Conservation (phyloP, 2,888 invertebrate genomes). For the Tromatobia lineatoria region DNA sequence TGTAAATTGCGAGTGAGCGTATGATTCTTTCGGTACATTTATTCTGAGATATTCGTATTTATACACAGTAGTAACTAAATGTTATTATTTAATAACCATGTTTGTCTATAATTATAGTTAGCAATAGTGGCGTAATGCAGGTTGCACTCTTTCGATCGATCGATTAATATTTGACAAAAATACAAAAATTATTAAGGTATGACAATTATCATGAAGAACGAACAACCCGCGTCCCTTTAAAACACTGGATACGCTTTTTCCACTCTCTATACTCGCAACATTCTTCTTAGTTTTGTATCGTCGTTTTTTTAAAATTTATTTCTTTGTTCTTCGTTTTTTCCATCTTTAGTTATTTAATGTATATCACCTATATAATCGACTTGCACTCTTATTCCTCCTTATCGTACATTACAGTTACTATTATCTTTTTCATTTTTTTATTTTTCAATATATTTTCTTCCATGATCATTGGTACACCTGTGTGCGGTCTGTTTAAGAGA, state of each 20-base stretch:
- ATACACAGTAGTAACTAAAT: constrained; percentile 81
- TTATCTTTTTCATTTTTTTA: constrained; percentile 51
- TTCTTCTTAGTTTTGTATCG: constrained; percentile 40
- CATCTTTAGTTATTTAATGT: constrained; percentile 59
- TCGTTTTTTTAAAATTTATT: constrained; percentile 18
- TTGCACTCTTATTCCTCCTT: constrained; percentile 71
- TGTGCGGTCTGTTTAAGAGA: constrained; percentile 48
- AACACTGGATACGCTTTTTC: constrained; percentile 56
- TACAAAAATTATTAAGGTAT: constrained; percentile 83
- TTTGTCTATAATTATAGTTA: constrained; percentile 76
- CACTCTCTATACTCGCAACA: constrained; percentile 68
- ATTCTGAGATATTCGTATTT: constrained; percentile 83
- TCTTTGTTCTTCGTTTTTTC: constrained; percentile 42
- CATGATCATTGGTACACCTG: constrained; percentile 54
- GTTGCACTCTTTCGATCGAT: constrained; percentile 77
- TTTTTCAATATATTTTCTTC: constrained; percentile 56
- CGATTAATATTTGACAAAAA: constrained; percentile 83
- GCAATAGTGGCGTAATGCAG: constrained; percentile 80
- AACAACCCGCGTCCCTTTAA: constrained; percentile 61
- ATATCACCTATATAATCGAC: constrained; percentile 69
- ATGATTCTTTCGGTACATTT: constrained; percentile 79
- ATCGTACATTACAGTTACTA: constrained; percentile 72
- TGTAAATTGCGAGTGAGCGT: neutral
- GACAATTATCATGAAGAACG: constrained; percentile 80
- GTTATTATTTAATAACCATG: constrained; percentile 72